These are phyloP conservation scores for Oncopodura yosiiana DNA, from an alignment of 1,140 invertebrate species.

Conservation along the genomic window DNA sequence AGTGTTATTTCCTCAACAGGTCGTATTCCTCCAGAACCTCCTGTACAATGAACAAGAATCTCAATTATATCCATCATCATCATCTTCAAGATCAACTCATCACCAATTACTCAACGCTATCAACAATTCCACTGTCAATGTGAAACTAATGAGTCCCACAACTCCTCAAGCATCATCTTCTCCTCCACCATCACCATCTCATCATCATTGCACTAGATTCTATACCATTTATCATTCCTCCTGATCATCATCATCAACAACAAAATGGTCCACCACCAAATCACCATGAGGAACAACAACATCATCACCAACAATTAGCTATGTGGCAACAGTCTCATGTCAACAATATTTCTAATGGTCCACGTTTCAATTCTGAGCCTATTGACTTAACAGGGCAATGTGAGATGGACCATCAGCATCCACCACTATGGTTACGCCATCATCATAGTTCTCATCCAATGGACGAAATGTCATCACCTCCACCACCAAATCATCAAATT, in stretches of 20 bases:
- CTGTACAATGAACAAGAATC: not conserved
- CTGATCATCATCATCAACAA: constrained; percentile 16
- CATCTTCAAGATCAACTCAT: not conserved
- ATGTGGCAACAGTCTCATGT: constrained; percentile 43
- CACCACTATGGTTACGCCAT: too few relatives aligned
- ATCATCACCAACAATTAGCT: constrained; percentile 45
- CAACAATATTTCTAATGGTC: constrained; percentile 40
- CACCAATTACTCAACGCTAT: not conserved
- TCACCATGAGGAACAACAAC: constrained; percentile 9
- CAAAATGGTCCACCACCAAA: constrained; percentile 6
- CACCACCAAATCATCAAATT: constrained; percentile 20
- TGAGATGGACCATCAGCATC: constrained; percentile 4
- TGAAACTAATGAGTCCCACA: constrained; percentile 16
- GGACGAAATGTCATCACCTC: constrained; percentile 13
- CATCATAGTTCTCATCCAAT: constrained; percentile 12
- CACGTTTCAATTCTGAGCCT: too few relatives aligned
- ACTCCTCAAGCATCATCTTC: constrained; percentile 26
- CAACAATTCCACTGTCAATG: not conserved
- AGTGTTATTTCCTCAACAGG: not conserved
- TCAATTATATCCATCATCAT: not conserved
- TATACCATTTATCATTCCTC: constrained; percentile 15
- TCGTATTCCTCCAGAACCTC: not conserved
- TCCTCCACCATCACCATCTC: constrained; percentile 10
- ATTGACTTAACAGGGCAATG: constrained; percentile 17
- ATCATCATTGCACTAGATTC: constrained; percentile 17